These are phyloP conservation scores for Phocoena sinus DNA, from an alignment of 2,113 vertebrate species.

Conservation along the genomic window DNA sequence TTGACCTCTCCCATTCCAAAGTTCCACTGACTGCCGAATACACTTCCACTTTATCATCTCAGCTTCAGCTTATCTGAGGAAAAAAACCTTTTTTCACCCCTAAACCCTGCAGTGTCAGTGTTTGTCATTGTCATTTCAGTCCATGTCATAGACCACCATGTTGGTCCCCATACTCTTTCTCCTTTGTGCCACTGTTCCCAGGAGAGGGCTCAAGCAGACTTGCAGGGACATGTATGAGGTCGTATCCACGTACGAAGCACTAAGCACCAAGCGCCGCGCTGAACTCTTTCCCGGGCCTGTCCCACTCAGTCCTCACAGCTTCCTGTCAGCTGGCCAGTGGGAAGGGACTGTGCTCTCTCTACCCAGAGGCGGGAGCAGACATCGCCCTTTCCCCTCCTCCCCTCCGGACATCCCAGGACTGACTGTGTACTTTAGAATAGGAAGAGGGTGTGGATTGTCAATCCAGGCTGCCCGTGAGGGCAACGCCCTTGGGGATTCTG, in stretches of 20 bases:
- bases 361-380: background rate
- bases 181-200: background rate
- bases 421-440: background rate
- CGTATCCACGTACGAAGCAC: rapidly evolving
- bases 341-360: background rate
- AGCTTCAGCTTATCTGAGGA: background rate
- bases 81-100: background rate
- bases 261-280: background rate
- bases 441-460: background rate
- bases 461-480: background rate
- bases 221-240: rapidly evolving
- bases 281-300: background rate
- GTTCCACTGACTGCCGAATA: background rate
- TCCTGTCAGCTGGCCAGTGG: background rate
- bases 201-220: background rate
- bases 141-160: background rate
- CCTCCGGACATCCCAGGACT: background rate
- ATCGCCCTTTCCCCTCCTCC: background rate
- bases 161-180: background rate
- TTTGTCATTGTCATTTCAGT: background rate
- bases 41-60: background rate
- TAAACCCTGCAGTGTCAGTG: background rate
- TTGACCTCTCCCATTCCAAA: background rate
- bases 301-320: too few relatives aligned
- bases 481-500: background rate